phyloP scores from a whole-genome alignment of 2,797 vertebrate genomes.

The Enteromius mattozi region DNA sequence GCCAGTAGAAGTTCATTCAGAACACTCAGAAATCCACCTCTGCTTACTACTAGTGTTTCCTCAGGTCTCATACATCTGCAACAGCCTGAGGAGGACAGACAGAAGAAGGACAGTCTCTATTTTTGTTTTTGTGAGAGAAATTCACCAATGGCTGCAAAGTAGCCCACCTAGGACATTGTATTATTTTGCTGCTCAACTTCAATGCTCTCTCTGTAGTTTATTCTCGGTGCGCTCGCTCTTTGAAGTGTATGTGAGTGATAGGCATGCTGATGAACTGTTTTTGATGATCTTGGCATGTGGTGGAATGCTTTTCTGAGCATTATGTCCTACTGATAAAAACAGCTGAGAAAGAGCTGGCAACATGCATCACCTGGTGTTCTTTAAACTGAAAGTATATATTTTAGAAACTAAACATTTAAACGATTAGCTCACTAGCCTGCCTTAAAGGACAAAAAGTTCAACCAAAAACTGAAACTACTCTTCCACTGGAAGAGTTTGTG shows the following conservation, averaged over 20 bases:
- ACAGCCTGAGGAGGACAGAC: conserved; percentile 10
- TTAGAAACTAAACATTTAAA: not conserved
- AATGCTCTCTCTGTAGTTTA: conserved; percentile 49
- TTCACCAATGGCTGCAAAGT: conserved; percentile 53
- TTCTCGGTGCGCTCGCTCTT: conserved; percentile 25
- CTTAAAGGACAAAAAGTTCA: not conserved
- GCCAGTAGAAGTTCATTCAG: not conserved
- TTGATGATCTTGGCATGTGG: conserved; percentile 55
- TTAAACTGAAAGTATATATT: not conserved
- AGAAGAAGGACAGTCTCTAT: conserved; percentile 31
- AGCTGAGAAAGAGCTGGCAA: conserved; percentile 28
- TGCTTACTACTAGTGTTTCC: conserved; percentile 5
- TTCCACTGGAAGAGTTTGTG: not conserved
- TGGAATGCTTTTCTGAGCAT: conserved; percentile 39
- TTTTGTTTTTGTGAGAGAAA: conserved; percentile 33
- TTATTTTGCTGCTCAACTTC: conserved; percentile 55
- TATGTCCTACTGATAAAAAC: conserved; percentile 45
- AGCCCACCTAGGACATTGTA: conserved; percentile 57
- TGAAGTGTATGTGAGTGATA: conserved; percentile 49
- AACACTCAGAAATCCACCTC: not conserved
- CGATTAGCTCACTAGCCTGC: not conserved
- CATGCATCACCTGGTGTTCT: not conserved
- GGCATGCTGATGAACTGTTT: conserved; percentile 57
- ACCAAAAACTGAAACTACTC: not conserved
- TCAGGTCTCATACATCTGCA: conserved; percentile 9